Evolutionary conservation across 2,113 vertebrate genomes (phyloP).

Genomic region (Oxygymnocypris stewartii): DNA sequence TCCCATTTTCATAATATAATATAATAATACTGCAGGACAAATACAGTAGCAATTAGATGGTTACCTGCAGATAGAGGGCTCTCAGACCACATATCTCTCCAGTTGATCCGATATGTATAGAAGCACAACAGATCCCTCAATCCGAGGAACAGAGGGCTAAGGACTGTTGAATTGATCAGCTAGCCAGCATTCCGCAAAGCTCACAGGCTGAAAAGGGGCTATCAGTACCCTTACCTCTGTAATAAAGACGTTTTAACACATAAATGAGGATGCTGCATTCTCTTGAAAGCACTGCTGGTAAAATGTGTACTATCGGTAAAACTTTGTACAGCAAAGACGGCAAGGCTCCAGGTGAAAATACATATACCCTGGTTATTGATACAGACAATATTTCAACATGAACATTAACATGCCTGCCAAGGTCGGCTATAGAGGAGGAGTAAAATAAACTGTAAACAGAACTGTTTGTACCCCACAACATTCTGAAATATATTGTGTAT

Average conservation of each 20-base stretch:
- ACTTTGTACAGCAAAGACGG: not conserved
- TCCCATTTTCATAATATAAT: not conserved
- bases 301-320: not conserved
- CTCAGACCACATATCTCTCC: slow-evolving; percentile 52
- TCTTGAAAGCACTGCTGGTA: not conserved
- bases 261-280: not conserved
- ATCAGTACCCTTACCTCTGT: slow-evolving; percentile 61
- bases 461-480: not conserved
- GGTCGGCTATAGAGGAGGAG: not conserved
- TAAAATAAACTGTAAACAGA: not conserved
- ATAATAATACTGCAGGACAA: not conserved
- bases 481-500: not conserved
- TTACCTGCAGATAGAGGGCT: slow-evolving; percentile 50
- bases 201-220: slow-evolving; percentile 60
- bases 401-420: not conserved
- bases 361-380: not conserved
- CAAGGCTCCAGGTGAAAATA: not conserved
- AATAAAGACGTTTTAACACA: not conserved
- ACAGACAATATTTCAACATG: not conserved
- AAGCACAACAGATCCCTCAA: slow-evolving; percentile 62
- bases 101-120: slow-evolving; percentile 60
- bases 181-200: slow-evolving; percentile 64
- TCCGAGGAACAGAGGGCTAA: slow-evolving; percentile 60
- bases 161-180: slow-evolving; percentile 67
- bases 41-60: not conserved